Evolutionary conservation across 2,113 vertebrate genomes (phyloP).

Genomic region (Lichenostomus cassidix): DNA sequence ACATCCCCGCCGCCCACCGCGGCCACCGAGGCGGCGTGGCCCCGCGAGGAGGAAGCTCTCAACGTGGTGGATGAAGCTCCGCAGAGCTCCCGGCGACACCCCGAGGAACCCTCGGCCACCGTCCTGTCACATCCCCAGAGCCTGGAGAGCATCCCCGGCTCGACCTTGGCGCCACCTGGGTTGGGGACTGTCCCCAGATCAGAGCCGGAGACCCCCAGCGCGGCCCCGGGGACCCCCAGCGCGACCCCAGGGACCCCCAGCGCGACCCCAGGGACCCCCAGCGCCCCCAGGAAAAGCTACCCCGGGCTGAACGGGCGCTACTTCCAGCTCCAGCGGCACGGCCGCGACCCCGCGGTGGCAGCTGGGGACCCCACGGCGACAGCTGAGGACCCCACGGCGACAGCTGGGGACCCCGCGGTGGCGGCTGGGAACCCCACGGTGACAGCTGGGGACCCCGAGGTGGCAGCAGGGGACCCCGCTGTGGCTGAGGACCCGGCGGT

Average conservation of each 20-base stretch:
- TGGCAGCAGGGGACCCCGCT: not conserved
- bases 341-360: not conserved
- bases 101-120: fast-evolving
- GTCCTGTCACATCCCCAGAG: not conserved
- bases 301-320: conserved; percentile 69
- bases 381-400: not conserved
- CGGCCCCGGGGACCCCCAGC: fast-evolving
- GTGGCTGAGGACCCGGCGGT: not conserved
- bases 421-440: not conserved
- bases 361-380: not conserved
- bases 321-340: conserved; percentile 60
- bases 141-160: fast-evolving
- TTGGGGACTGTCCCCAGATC: fast-evolving
- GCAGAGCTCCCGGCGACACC: not conserved
- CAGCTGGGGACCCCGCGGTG: not conserved
- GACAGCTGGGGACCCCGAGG: not conserved
- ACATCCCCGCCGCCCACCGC: not conserved
- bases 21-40: not conserved
- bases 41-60: not conserved
- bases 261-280: not conserved
- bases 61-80: not conserved
- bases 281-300: not conserved
- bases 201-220: not conserved
- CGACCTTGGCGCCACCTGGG: fast-evolving
- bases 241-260: not conserved